Base-by-base conservation (phyloP, 2,113 vertebrate species). In the Erythrocercus mccallii region DNA sequence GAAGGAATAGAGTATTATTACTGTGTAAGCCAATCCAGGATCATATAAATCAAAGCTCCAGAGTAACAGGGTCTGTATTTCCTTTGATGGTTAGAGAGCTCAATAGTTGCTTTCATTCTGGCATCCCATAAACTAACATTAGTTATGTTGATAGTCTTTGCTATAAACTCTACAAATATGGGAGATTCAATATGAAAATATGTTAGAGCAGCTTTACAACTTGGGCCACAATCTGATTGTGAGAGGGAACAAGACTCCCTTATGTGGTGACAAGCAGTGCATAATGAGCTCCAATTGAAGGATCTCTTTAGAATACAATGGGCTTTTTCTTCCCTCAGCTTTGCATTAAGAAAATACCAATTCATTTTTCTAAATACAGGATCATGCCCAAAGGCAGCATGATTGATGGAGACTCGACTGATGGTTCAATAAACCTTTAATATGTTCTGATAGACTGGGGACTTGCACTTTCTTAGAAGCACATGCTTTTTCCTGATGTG, bases 21-120 rank as follows among this genome's bases (percentile, higher is more conserved):
- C 53, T 77, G 31, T 42, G 81, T 38, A 84, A 92, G 50, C 88
- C 56, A 5, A 65, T 69, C 80, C 70, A 65, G 56, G 50, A 93
- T 70, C 72, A 14, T 53, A 80, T 94, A 93, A 95, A 87, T 88
- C 83, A 76, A 91, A 94, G 50, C 65, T 73, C 70, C 65, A 47
- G 81, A 65, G 70, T 70, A 56, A 86, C 45, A 83, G 58, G 74
- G 71, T 79, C 82, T 88, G 73, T 53, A 38, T 90, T 93, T 89
- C 91, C 91, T 96, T 96, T 95, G 89, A 97, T 95, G 93, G 87
- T 91, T 48, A 71, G 61, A 80, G 53, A 82, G 57, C 77, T 97
- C 93, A 95, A 96, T 97, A 74, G 96, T 53, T 92, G 88, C 94
- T 96, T 97, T 96, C 96, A 97, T 93, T 96, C 92, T 78, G 88